These are phyloP conservation scores for Oxyruncus cristatus DNA, from an alignment of 2,113 vertebrate genomes.

Conservation along the genomic window DNA sequence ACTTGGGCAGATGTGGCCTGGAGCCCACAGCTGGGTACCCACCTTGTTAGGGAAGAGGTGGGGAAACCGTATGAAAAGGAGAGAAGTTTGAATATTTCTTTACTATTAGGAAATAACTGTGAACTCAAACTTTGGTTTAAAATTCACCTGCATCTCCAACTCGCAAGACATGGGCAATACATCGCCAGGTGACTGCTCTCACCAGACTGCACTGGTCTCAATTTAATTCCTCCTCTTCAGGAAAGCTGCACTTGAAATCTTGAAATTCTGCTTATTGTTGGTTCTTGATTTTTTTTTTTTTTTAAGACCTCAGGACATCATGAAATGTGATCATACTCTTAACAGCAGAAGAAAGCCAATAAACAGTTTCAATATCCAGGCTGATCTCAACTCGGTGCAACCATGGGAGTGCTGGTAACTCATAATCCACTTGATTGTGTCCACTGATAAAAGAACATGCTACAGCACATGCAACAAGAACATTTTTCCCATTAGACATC, in stretches of 20 bases:
- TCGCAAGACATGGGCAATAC: neutral
- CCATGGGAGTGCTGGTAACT: neutral
- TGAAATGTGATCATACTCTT: neutral
- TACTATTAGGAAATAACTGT: neutral
- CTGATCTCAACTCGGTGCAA: neutral
- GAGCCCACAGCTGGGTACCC: neutral
- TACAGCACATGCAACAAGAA: neutral
- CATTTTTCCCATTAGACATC: neutral
- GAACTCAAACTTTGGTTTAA: neutral
- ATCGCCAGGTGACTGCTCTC: neutral
- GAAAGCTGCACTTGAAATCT: neutral
- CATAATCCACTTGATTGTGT: fast-evolving
- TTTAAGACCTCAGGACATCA: neutral
- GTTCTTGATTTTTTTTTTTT: neutral
- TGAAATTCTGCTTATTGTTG: neutral
- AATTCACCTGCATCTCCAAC: neutral
- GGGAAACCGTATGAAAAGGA: neutral
- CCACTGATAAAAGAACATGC: neutral
- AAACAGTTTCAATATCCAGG: neutral
- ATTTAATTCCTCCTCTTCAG: neutral
- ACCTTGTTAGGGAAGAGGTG: fast-evolving
- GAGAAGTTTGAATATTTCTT: neutral
- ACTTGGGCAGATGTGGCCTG: neutral
- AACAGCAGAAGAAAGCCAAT: neutral
- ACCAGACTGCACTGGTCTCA: neutral